A percentile compares a stretch with the other conserved stretches of the same genome.
These are phyloP conservation scores for Amyelois transitella DNA, from an alignment of 1,140 invertebrate genomes.

Conservation along the genomic window DNA sequence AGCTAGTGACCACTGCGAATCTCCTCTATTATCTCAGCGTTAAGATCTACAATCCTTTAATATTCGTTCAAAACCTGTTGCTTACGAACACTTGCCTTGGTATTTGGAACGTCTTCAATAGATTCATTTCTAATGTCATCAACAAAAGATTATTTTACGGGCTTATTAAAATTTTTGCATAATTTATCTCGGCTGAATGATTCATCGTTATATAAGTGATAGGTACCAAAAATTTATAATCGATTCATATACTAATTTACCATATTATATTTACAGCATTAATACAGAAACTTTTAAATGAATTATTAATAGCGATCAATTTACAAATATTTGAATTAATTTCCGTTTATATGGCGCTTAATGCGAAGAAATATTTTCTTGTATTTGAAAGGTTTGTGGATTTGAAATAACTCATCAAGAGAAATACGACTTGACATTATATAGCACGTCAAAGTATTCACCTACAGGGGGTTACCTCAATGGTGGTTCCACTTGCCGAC, in stretches of 20 bases:
- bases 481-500: constrained; percentile 52
- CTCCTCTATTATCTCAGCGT: constrained; percentile 9
- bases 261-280: not conserved
- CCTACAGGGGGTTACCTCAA: constrained; percentile 56
- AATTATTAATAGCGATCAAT: constrained; percentile 5
- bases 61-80: constrained; percentile 11
- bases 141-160: constrained; percentile 21
- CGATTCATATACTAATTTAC: not conserved
- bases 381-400: constrained; percentile 6
- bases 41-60: constrained; percentile 5
- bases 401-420: constrained; percentile 38
- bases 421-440: constrained; percentile 37
- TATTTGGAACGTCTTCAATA: constrained; percentile 20
- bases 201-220: constrained; percentile 11
- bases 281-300: constrained; percentile 2
- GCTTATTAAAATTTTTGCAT: constrained; percentile 26
- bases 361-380: constrained; percentile 1
- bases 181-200: constrained; percentile 14
- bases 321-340: constrained; percentile 8
- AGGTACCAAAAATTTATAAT: constrained; percentile 2
- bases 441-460: constrained; percentile 65
- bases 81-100: constrained; percentile 9
- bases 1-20: constrained; percentile 6
- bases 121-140: constrained; percentile 18
- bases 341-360: constrained; percentile 2